phyloP scores from a whole-genome alignment of 92 coral and sea anemone genomes.

The Plumapathes pennacea region DNA sequence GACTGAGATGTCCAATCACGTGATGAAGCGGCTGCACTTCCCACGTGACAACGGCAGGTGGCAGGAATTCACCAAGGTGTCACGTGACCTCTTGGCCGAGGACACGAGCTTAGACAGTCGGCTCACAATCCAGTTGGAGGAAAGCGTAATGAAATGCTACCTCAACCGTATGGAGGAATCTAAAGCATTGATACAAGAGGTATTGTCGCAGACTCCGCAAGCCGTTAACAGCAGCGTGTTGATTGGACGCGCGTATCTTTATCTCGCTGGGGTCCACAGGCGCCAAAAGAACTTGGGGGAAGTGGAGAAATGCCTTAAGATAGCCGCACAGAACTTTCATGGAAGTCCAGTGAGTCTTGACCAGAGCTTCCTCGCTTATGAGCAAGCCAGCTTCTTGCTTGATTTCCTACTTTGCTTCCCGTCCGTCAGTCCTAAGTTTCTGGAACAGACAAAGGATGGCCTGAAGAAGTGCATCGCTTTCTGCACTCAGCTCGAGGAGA shows the following conservation, averaged over 20 bases:
- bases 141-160: constrained; percentile 59
- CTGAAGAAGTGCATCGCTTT: constrained; percentile 55
- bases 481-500: constrained; percentile 29
- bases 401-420: constrained; percentile 43
- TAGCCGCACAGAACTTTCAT: constrained; percentile 42
- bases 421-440: not conserved
- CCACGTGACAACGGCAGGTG: constrained; percentile 68
- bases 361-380: constrained; percentile 50
- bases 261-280: constrained; percentile 57
- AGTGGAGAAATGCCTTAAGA: constrained; percentile 27
- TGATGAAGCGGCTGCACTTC: constrained; percentile 57
- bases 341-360: constrained; percentile 36
- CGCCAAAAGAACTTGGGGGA: constrained; percentile 51
- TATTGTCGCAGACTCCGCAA: constrained; percentile 1
- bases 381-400: constrained; percentile 58
- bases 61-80: constrained; percentile 26
- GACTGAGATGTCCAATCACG: constrained; percentile 15
- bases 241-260: constrained; percentile 37
- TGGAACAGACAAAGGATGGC: constrained; percentile 16
- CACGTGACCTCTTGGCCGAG: constrained; percentile 10
- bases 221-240: constrained; percentile 15
- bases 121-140: constrained; percentile 48
- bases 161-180: constrained; percentile 37
- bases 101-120: constrained; percentile 33
- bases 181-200: constrained; percentile 24